Evolutionary conservation across 2,113 vertebrate genomes (phyloP).

Genomic region (Petrocephalus microphthalmus): DNA sequence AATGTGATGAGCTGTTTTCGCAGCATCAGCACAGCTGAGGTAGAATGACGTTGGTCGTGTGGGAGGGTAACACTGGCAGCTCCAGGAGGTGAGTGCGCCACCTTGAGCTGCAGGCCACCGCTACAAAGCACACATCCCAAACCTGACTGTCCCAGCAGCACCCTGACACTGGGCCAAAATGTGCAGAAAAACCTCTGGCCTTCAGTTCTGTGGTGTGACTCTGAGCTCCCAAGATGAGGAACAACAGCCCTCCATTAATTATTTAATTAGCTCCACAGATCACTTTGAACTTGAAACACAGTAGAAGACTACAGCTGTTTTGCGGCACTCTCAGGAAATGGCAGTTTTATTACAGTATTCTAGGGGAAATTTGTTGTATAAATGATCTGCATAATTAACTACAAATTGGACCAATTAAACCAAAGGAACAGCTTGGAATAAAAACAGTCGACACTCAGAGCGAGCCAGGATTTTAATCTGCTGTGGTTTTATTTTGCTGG

Average conservation of each 20-base stretch:
- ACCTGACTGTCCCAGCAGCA: neutral
- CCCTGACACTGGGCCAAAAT: neutral
- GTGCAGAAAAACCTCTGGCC: neutral
- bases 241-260: neutral
- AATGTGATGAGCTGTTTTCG: slow-evolving; percentile 36
- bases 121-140: slow-evolving; percentile 21
- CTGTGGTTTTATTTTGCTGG: neutral
- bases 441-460: neutral
- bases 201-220: neutral
- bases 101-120: slow-evolving; percentile 57
- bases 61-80: slow-evolving; percentile 50
- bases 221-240: neutral
- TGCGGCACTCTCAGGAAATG: neutral
- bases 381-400: neutral
- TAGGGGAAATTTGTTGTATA: neutral
- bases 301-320: neutral
- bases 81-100: slow-evolving; percentile 59
- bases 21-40: slow-evolving; percentile 42
- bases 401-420: neutral
- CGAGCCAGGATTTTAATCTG: neutral
- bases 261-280: neutral
- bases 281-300: neutral
- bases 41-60: slow-evolving; percentile 50
- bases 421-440: neutral
- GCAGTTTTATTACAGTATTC: neutral